Base-by-base conservation (phyloP, 2,113 vertebrate genomes). In the Gambusia holbrooki region DNA sequence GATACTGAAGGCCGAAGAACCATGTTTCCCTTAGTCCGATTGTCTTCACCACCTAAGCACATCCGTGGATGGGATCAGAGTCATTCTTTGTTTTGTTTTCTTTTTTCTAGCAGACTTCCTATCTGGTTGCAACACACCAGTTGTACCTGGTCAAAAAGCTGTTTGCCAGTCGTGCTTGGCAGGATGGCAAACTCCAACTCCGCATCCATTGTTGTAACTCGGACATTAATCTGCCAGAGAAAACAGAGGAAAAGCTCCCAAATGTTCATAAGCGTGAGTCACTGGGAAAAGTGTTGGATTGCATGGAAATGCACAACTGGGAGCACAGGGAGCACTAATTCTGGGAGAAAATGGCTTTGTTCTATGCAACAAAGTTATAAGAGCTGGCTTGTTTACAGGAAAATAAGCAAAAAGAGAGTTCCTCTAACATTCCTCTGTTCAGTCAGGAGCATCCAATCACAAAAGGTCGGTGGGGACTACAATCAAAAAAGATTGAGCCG, bases 151-250 rank as follows among this genome's bases (percentile, higher is more conserved):
- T 99, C 97, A 77, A 99, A 99, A 58, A 99, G 96, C 78, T 99
- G 97, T 84, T 98, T 99, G 83, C 98, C 98, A 0, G 97, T 98
- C 22, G 97, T 99, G 90, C 97, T 99, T 88, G 96, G 96, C 93
- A 98, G 96, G 90, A 99, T 98, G 79, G 98, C 97, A 94, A 99
- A 99, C 91, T 98, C 97, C 95, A 99, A 94, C 94, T 99, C 98
- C 80, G 97, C 97, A 63, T 99, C 97, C 97, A 99, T 99, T 68
- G 97, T 98, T 77, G 97, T 99, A 78, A 99, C 96, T 73, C 97
- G 95, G 64, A 99, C 97, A 78, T 96, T 98, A 88, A 98, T 97
- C 97, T 99, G 90, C 29, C 82, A 83, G 77, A 83, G 62, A 82
- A 85, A 64, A 84, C 33, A 90, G 69, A 71, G 62, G 37, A 71